Base-by-base conservation (phyloP, 1,140 invertebrate genomes). In the Diorhabda elongata region DNA sequence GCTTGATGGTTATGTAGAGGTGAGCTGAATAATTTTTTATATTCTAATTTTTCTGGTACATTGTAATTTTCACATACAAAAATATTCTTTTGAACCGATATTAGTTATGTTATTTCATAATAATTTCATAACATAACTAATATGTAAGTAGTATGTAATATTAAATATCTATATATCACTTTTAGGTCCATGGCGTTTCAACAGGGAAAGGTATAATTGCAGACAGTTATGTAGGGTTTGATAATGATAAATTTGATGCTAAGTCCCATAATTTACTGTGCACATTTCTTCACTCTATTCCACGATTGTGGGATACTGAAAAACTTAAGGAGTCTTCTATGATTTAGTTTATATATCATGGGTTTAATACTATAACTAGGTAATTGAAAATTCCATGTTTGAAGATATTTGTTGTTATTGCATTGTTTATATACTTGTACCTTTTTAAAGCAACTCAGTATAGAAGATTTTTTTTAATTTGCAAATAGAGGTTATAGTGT, bases 1-100 rank as follows among this genome's bases (percentile, higher is more conserved):
- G 11, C 11, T 67, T 7, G 65, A 67, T 44, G 65, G 65, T 44
- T 67, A 67, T 45, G 65, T 67, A 26, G 65, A 67, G 65, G 65
- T 67, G 44, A 26, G 11, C 3, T 62, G 61, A 42, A 62, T 26
- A 42, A 3, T 41, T 61, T 61, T 42, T 61, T 42, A 42, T 61
- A 3, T 7, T 64, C n/a, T 0, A 47, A 56, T 26, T 26, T 26
- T 26, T 26, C 26, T 26, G 26, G 26, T 26, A 26, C 26, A 1
- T 26, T 26, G 26, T 26, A 26, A 26, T 26, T 26, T 26, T 26
- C 26, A 26, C 26, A 26, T 26, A 26, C 26, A 26, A 26, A 26
- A 26, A 26, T 26, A 26, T 26, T 26, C 26, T 26, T 26, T 26
- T 26, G 26, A 26, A 26, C 26, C 26, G 26, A 26, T 26, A 26